These are phyloP conservation scores for Galeruca laticollis DNA, from an alignment of 2,888 invertebrate species.

Conservation along the genomic window DNA sequence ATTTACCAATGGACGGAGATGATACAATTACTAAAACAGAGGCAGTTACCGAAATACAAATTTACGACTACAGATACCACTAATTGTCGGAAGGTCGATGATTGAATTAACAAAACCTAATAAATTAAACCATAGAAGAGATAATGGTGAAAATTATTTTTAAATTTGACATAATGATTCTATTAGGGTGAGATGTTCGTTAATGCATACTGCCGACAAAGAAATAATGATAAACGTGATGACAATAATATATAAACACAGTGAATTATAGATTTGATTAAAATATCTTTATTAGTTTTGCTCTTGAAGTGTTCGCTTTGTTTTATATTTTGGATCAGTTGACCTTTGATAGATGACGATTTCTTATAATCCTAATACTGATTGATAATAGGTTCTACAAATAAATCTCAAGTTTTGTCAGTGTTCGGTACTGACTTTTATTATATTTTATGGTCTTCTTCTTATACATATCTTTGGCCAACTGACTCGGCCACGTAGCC, in stretches of 20 bases:
- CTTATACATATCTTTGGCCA: no score
- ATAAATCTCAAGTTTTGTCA: not conserved
- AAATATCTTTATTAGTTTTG: slow-evolving; percentile 22
- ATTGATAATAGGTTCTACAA: not conserved
- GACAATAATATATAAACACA: slow-evolving; percentile 16
- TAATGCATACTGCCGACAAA: slow-evolving; percentile 22
- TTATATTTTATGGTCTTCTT: no score
- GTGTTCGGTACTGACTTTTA: no score
- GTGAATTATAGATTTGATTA: slow-evolving; percentile 22
- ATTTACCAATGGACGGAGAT: slow-evolving; percentile 10
- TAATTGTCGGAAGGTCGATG: slow-evolving; percentile 48
- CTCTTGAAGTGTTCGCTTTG: slow-evolving; percentile 9
- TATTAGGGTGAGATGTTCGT: slow-evolving; percentile 19
- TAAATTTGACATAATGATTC: slow-evolving; percentile 45
- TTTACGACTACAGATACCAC: slow-evolving; percentile 43
- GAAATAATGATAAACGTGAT: slow-evolving; percentile 19
- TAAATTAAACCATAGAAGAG: slow-evolving; percentile 38
- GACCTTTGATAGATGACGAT: slow-evolving; percentile 2
- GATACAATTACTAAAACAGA: slow-evolving; percentile 36
- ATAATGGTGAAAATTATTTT: slow-evolving; percentile 37
- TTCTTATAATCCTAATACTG: not conserved
- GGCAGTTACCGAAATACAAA: slow-evolving; percentile 37
- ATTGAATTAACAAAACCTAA: slow-evolving; percentile 46
- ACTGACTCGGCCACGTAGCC: no score
- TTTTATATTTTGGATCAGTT: slow-evolving; percentile 4